These are phyloP conservation scores for Chromobotia macracanthus DNA, from an alignment of 2,797 vertebrate genomes.

Conservation along the genomic window DNA sequence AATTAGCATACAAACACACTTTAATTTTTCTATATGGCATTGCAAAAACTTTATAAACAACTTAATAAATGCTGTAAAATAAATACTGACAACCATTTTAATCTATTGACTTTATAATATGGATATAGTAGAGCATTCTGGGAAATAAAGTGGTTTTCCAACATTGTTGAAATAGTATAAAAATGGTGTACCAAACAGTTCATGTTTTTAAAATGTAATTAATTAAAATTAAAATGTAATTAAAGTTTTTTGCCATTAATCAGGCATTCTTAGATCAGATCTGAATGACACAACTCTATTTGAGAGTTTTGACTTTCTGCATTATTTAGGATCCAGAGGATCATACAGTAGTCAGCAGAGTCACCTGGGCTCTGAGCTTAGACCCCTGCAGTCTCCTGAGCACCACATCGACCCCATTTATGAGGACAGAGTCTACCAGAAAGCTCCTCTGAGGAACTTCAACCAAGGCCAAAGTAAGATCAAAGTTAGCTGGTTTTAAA, in stretches of 20 bases:
- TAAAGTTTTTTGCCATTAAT: background rate
- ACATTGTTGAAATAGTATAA: background rate
- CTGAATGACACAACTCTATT: background rate
- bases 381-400: conserved; percentile 95
- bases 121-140: background rate
- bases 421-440: conserved; percentile 98
- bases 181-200: background rate
- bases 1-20: background rate
- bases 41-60: background rate
- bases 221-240: no score
- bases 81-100: background rate
- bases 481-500: background rate
- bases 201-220: no score
- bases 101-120: background rate
- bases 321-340: conserved; percentile 84
- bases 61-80: background rate
- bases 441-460: conserved; percentile 92
- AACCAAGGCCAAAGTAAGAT: conserved; percentile 89
- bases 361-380: conserved; percentile 92
- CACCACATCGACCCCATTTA: conserved; percentile 99
- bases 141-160: background rate
- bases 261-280: background rate
- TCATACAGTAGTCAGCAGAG: conserved; percentile 98
- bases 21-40: background rate
- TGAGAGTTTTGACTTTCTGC: background rate